These are phyloP conservation scores for Quiscalus mexicanus DNA, from an alignment of 2,113 vertebrate genomes.

Conservation along the genomic window DNA sequence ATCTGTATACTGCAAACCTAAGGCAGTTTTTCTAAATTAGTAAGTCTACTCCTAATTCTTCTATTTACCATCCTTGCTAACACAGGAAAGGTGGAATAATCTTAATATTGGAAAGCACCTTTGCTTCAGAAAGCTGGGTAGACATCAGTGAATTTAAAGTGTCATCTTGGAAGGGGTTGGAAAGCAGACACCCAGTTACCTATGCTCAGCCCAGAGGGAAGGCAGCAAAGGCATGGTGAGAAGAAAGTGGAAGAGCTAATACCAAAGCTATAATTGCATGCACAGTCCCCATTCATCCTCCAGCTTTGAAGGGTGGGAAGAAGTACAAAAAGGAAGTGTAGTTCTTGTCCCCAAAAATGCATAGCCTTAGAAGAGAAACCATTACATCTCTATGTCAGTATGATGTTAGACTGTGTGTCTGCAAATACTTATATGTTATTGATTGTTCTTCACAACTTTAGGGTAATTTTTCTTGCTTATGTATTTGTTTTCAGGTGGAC, in stretches of 20 bases:
- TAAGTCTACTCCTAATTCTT: not conserved
- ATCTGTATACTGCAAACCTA: not conserved
- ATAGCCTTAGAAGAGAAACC: not conserved
- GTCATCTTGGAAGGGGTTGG: not conserved
- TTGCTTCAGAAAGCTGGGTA: not conserved
- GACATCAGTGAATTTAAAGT: not conserved
- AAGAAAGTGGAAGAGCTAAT: not conserved
- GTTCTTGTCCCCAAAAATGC: not conserved
- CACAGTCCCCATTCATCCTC: not conserved
- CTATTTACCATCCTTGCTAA: not conserved
- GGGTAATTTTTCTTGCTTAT: conserved; percentile 15
- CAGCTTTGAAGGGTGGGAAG: not conserved
- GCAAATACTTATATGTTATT: not conserved
- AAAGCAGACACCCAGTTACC: not conserved
- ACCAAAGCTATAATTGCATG: not conserved
- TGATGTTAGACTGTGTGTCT: not conserved
- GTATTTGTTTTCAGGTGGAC: conserved; percentile 81
- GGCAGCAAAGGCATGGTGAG: not conserved
- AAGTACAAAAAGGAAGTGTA: not conserved
- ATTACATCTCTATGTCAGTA: not conserved
- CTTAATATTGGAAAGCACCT: not conserved
- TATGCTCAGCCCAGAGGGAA: not conserved
- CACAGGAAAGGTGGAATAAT: not conserved
- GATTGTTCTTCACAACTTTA: not conserved
- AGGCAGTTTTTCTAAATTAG: not conserved